Conservation (phyloP, 2,797 vertebrate genomes). For the Garrulus glandarius region DNA sequence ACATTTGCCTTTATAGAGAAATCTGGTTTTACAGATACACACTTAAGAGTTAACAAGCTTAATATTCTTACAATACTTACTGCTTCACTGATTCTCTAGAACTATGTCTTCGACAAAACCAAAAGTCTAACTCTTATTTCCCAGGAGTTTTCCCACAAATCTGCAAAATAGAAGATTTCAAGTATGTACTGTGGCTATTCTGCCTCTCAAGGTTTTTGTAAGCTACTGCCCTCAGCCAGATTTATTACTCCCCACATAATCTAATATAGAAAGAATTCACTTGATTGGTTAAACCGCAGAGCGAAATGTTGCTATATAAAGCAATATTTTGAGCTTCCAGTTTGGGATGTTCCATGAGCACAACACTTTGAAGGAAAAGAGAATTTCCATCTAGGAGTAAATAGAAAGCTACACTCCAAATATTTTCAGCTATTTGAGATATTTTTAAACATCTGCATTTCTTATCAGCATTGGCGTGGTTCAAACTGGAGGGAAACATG, state of each 20-base stretch:
- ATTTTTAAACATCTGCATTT: conserved; percentile 22
- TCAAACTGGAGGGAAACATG: background rate
- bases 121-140: background rate
- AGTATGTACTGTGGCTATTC: background rate
- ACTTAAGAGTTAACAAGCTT: background rate
- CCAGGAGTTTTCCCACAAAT: background rate
- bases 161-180: background rate
- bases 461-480: background rate
- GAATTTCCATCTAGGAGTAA: conserved; percentile 27
- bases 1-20: background rate
- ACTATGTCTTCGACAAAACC: background rate
- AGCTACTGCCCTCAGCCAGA: conserved; percentile 24
- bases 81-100: conserved; percentile 13
- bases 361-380: background rate
- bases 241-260: conserved; percentile 57
- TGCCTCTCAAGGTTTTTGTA: conserved; percentile 32
- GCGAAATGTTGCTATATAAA: conserved; percentile 56
- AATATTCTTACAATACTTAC: conserved; percentile 46
- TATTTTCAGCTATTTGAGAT: background rate
- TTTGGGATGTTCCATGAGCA: conserved; percentile 38
- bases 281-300: conserved; percentile 43
- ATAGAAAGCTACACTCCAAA: conserved; percentile 1
- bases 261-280: conserved; percentile 57
- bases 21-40: background rate
- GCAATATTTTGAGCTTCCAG: conserved; percentile 45